Evolutionary conservation across 2,797 vertebrate genomes (phyloP).

Genomic region (Acrossocheilus fasciatus): DNA sequence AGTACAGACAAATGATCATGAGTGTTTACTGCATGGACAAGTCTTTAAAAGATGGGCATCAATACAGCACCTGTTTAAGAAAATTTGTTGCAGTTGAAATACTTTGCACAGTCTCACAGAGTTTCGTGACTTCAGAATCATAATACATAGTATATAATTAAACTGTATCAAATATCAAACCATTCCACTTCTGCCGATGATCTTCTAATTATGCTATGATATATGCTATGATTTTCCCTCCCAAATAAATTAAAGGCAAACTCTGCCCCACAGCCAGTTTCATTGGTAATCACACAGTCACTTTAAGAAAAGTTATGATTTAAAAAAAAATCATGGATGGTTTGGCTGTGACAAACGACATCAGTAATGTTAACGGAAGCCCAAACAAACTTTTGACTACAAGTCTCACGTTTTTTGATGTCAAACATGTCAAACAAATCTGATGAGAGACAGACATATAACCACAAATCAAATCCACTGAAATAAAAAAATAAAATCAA

Average conservation of each 20-base stretch:
- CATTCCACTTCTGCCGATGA: neutral
- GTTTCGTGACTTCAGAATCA: neutral
- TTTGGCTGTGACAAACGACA: neutral
- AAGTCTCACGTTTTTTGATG: neutral
- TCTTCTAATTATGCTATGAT: neutral
- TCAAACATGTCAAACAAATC: neutral
- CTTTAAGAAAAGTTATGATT: neutral
- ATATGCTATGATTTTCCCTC: neutral
- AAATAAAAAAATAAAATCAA: too few species aligned
- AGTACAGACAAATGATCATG: too few species aligned
- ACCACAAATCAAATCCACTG: neutral
- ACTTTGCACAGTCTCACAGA: conserved; percentile 9
- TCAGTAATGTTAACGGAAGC: neutral
- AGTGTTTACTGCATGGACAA: conserved; percentile 42
- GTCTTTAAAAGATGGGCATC: conserved; percentile 43
- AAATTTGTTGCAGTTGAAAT: conserved; percentile 21
- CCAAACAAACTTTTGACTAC: neutral
- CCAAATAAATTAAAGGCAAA: neutral
- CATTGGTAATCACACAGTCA: neutral
- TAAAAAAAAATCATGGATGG: neutral
- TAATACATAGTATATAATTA: conserved; percentile 20
- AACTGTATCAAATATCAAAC: neutral
- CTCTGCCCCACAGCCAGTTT: neutral
- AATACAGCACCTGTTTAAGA: conserved; percentile 49
- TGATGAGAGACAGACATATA: too few species aligned